Conservation (phyloP, 2,888 invertebrate species). For the Cabera pusaria region DNA sequence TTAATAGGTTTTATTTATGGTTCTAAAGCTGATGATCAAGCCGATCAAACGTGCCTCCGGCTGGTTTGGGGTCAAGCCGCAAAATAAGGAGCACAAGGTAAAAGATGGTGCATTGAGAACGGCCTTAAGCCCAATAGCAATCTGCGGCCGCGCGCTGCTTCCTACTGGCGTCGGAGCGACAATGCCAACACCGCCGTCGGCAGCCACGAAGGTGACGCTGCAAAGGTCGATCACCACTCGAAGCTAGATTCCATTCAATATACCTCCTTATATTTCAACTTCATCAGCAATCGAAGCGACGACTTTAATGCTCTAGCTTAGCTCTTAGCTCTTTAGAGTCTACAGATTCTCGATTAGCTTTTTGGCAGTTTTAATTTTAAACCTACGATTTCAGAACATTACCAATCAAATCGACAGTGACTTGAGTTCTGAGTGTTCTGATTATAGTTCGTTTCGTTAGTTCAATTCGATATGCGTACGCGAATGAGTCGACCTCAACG, state of each 20-base stretch:
- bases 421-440: too few species aligned
- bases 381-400: too few species aligned
- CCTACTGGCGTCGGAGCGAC: slow-evolving; percentile 80
- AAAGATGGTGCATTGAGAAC: slow-evolving; percentile 83
- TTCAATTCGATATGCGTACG: slow-evolving; percentile 40
- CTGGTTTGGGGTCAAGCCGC: slow-evolving; percentile 72
- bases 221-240: slow-evolving; percentile 69
- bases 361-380: slow-evolving; percentile 30
- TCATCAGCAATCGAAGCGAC: slow-evolving; percentile 10
- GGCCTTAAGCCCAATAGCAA: slow-evolving; percentile 83
- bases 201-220: slow-evolving; percentile 72
- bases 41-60: slow-evolving; percentile 42
- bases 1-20: too few species aligned
- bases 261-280: slow-evolving; percentile 17
- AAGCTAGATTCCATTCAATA: slow-evolving; percentile 33
- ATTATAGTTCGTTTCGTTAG: too few species aligned
- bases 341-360: too few species aligned
- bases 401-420: too few species aligned
- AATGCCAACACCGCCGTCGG: slow-evolving; percentile 65
- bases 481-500: slow-evolving; percentile 55
- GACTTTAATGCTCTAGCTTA: too few species aligned
- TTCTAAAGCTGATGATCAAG: slow-evolving; percentile 24
- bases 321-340: too few species aligned
- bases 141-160: slow-evolving; percentile 74
- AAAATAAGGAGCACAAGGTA: slow-evolving; percentile 80